Base-by-base conservation (phyloP, 2,797 vertebrate genomes). In the Myoxocephalus aenaeus region DNA sequence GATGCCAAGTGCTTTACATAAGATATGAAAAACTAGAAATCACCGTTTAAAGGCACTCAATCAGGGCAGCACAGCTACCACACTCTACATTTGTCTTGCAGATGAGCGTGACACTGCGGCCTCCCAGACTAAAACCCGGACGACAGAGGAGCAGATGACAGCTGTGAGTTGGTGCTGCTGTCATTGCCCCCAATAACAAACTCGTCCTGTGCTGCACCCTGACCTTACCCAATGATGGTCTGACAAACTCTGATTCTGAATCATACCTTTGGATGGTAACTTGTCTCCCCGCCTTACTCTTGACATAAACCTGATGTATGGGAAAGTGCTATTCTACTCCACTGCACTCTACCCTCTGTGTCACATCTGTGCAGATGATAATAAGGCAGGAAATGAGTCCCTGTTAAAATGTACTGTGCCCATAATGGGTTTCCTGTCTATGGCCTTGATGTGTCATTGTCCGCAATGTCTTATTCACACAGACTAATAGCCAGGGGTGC, bases 341-440 rank as follows among this genome's bases (percentile, higher is more conserved):
- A 25, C 53, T 74, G 14, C 13, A 15, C 22, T 75, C 27, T 7
- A 32, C n/a, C 15, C 34, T 44, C 20, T 61, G 59, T 76, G 65
- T 81, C 67, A 73, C 81, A 76, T 75, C 56, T 81, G 70, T 65
- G 65, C 20, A 78, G 34, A 74, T 66, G 50, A 82, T 62, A 59
- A 69, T 69, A 67, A 61, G 34, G 46, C 50, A 83, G 75, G 75
- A 85, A 85, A 65, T 14, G 18, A 61, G 36, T 68, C 61, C 56
- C 50, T 76, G 68, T 78, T 69, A 53, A 70, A 78, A 51, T 53
- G 70, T 25, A 48, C 68, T 75, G 51, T 36, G 27, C 54, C 36
- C 50, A 61, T 76, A 75, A 86, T 67, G 34, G 25, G 20, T 46
- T 80, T 82, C 74, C 83, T 54, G 69, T 75, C 54, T 57, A 51